These are phyloP conservation scores for Falco cherrug DNA, from an alignment of 2,797 vertebrate species.

Conservation along the genomic window DNA sequence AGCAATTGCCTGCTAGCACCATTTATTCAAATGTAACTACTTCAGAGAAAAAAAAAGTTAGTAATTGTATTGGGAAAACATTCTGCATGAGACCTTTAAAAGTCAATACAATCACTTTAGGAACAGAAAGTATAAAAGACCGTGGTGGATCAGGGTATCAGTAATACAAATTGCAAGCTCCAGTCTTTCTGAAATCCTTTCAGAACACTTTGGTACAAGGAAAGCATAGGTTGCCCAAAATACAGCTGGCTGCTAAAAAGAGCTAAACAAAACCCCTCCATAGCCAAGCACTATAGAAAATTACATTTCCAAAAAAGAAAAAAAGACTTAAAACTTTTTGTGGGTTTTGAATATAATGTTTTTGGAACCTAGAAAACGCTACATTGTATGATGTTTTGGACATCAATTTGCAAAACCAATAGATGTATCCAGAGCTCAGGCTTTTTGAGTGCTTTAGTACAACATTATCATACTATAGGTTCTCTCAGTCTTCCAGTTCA, in stretches of 20 bases:
- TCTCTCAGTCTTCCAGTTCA: background rate
- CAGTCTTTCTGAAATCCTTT: background rate
- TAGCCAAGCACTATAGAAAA: background rate
- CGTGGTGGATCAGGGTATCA: background rate
- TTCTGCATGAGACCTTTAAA: background rate
- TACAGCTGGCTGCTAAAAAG: background rate
- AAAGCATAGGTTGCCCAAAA: background rate
- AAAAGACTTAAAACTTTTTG: background rate
- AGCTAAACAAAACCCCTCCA: background rate
- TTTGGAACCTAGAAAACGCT: background rate
- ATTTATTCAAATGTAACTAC: background rate
- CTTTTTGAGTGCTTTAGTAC: background rate
- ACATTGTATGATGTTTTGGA: background rate
- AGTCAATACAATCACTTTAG: background rate
- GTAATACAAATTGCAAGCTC: background rate
- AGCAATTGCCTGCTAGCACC: conserved; percentile 25
- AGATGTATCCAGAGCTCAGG: background rate
- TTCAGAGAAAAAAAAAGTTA: background rate
- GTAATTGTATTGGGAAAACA: background rate
- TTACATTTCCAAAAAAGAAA: background rate
- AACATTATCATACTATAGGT: background rate
- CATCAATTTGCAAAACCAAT: background rate
- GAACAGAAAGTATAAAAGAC: background rate
- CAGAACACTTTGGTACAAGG: background rate
- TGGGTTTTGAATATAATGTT: background rate